Base-by-base conservation (phyloP, 2,888 invertebrate genomes). In the Tipula unca region DNA sequence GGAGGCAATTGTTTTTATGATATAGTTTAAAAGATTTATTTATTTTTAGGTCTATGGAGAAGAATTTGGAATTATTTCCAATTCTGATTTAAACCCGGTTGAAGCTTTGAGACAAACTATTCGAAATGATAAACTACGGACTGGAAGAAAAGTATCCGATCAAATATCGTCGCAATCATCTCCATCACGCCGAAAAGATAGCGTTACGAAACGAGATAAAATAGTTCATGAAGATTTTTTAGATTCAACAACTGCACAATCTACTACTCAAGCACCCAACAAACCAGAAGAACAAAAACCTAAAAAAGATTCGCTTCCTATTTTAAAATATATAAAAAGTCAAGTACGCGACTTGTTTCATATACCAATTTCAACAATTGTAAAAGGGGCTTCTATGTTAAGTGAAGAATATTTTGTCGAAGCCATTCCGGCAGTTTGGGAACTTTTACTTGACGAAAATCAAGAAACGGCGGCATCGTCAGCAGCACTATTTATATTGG, bases 401-500 rank as follows among this genome's bases (percentile, higher is more conserved):
- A 93, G 94, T 1, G 98, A 98, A 89, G 98, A 97, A 84, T 92
- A 96, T 88, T 97, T 98, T 88, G 92, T 95, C 1, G 97, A 98
- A 88, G 94, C 98, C 48, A 93, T 99, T 86, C 96, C 97, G 0
- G 96, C 98, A 0, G 97, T 98, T 0, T 99, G 99, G 99, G 97
- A 98, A 89, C 92, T 99, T 20, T 92, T 99, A 4, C 90, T 99
- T 82, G 99, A 99, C 89, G 93, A 95, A n/a, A 98, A 98, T 89
- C 88, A 88, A 86, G 96, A 97, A 90, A 95, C 97, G 8, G 94
- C 96, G 48, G 95, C 96, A 0, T 94, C 95, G 85, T 96, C 96
- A 36, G 97, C 98, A 0, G 95, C 98, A 0, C 92, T 98, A 20
- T 98, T 99, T 89, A 97, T 99, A 87, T 93, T 99, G 87, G 95